phyloP scores from a whole-genome alignment of 2,113 vertebrate genomes.

The Festucalex cinctus region DNA sequence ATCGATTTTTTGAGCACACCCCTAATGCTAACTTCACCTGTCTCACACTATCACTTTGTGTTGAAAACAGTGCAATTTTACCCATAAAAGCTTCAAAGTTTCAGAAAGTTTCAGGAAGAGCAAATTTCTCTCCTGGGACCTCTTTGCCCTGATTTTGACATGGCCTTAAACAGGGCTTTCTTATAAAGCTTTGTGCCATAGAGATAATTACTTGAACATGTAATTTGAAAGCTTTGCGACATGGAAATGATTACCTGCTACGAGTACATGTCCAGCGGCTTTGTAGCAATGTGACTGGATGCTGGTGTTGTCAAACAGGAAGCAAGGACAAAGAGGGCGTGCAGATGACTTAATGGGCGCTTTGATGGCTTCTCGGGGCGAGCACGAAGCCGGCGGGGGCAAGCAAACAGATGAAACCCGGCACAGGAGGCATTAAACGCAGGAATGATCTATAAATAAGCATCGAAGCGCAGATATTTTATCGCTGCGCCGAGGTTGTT shows the following conservation, averaged over 20 bases:
- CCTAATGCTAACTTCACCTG: too few species aligned
- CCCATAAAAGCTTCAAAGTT: too few species aligned
- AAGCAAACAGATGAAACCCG: constrained; percentile 32
- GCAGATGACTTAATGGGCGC: constrained; percentile 56
- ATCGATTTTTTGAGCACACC: too few species aligned
- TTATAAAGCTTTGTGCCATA: background rate
- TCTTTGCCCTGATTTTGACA: too few species aligned
- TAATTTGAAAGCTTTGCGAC: constrained; percentile 1
- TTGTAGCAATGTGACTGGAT: background rate
- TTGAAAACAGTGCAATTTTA: too few species aligned
- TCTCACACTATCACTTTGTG: too few species aligned
- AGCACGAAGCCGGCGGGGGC: constrained; percentile 44
- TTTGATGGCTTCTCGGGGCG: constrained; percentile 57
- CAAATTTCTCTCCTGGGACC: too few species aligned
- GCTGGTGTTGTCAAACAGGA: constrained; percentile 44
- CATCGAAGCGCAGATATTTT: constrained; percentile 16
- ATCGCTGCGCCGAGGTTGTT: constrained; percentile 14
- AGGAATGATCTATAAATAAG: constrained; percentile 29
- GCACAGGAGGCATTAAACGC: constrained; percentile 20
- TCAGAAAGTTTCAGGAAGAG: too few species aligned
- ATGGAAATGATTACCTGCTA: background rate
- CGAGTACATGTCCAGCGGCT: background rate
- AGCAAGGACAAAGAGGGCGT: constrained; percentile 60
- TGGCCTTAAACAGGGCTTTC: background rate
- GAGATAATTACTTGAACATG: background rate